Evolutionary conservation across 2,113 vertebrate genomes (phyloP).

Genomic region (Myocastor coypus): DNA sequence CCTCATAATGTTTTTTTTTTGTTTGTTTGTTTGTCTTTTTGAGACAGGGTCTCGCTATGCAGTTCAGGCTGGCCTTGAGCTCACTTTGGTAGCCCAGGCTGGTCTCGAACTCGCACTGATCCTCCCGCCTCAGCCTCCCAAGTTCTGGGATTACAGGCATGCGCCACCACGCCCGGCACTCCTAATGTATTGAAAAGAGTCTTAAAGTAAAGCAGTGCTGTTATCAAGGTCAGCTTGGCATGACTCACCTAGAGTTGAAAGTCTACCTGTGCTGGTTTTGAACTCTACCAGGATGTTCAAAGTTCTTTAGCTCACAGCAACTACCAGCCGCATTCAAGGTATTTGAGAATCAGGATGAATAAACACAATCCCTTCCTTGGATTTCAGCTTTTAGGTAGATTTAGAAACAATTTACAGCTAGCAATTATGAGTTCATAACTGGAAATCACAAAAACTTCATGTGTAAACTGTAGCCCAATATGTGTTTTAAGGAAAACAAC

Average conservation of each 20-base stretch:
- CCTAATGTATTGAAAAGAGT: background rate
- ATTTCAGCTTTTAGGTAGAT: background rate
- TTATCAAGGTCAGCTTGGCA: background rate
- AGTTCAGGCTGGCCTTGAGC: too few species aligned
- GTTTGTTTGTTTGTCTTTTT: too few species aligned
- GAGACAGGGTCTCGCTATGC: too few species aligned
- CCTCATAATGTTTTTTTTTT: conserved; percentile 24
- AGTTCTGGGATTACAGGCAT: too few species aligned
- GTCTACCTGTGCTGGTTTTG: background rate
- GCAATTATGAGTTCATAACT: background rate
- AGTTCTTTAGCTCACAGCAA: background rate
- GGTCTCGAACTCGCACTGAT: too few species aligned
- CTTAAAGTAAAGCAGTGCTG: conserved; percentile 34
- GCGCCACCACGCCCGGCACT: too few species aligned
- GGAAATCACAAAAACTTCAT: background rate
- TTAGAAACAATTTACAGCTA: background rate
- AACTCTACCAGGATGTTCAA: background rate
- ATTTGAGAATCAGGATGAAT: background rate
- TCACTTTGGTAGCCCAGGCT: too few species aligned
- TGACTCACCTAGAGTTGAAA: background rate
- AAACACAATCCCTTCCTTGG: background rate
- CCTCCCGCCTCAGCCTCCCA: too few species aligned
- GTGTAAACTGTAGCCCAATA: background rate
- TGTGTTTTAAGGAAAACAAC: background rate
- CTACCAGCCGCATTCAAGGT: background rate